Evolutionary conservation across 2,797 vertebrate species (phyloP).

Genomic region (Sebastes matsubarae): DNA sequence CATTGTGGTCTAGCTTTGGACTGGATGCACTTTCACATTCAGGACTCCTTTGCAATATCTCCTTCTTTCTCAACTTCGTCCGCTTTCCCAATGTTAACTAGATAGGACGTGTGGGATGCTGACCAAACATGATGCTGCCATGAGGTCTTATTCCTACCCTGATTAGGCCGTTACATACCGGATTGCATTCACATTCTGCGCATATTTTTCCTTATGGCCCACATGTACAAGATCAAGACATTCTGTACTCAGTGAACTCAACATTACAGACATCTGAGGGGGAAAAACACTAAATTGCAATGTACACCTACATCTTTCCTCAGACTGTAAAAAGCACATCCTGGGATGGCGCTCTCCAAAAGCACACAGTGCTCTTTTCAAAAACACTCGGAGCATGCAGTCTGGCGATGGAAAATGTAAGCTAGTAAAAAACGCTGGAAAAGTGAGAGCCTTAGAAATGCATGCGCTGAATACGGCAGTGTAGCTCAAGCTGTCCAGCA

Average conservation of each 20-base stretch:
- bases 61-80: background rate
- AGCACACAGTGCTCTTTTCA: constrained; percentile 72
- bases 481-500: constrained; percentile 56
- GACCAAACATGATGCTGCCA: background rate
- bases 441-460: constrained; percentile 49
- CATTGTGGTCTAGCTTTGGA: background rate
- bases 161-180: background rate
- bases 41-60: background rate
- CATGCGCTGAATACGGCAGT: constrained; percentile 33
- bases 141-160: background rate
- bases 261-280: constrained; percentile 2
- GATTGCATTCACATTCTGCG: constrained; percentile 11
- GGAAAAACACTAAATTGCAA: constrained; percentile 17
- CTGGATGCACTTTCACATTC: background rate
- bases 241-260: constrained; percentile 50
- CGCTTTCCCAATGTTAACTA: background rate
- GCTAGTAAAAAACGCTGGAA: constrained; percentile 66
- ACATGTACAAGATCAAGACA: constrained; percentile 26
- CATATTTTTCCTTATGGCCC: constrained; percentile 6
- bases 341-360: constrained; percentile 51
- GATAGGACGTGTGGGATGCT: background rate
- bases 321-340: constrained; percentile 56
- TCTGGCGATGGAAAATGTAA: constrained; percentile 70
- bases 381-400: constrained; percentile 49
- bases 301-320: constrained; percentile 50